phyloP scores from a whole-genome alignment of 2,888 invertebrate species.

The Drosophila paranaensis region DNA sequence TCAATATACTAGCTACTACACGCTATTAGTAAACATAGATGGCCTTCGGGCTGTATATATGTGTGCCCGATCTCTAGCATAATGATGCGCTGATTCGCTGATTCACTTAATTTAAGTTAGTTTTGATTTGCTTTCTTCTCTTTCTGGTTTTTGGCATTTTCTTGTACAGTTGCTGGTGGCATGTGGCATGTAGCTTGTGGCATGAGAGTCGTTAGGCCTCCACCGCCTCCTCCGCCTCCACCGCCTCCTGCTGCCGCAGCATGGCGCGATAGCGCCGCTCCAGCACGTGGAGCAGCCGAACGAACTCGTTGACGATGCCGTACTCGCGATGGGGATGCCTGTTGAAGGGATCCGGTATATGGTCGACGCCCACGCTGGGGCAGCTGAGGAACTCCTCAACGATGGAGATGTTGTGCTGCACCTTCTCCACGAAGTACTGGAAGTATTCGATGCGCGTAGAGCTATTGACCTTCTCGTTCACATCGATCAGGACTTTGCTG shows the following conservation, averaged over 20 bases:
- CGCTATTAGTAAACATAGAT: constrained; percentile 26
- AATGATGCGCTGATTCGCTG: background rate
- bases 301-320: constrained; percentile 36
- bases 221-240: background rate
- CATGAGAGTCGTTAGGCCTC: background rate
- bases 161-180: constrained; percentile 30
- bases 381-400: background rate
- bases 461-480: rapidly evolving
- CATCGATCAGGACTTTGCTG: constrained; percentile 1
- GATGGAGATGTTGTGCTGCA: constrained; percentile 3
- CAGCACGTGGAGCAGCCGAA: constrained; percentile 37
- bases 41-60: background rate
- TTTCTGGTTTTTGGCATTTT: constrained; percentile 43
- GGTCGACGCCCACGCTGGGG: background rate
- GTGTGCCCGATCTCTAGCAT: background rate
- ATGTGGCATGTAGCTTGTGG: background rate
- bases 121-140: constrained; percentile 13
- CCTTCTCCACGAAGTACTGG: background rate
- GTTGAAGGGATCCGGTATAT: background rate
- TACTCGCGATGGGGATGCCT: background rate
- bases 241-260: background rate
- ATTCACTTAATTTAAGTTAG: background rate
- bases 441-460: rapidly evolving
- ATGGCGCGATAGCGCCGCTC: constrained; percentile 29
- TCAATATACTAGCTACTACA: constrained; percentile 22